A percentile compares a stretch with the other conserved stretches of the same genome.
These are phyloP conservation scores for Elysia crispata DNA, from an alignment of 2,888 invertebrate species.

Conservation along the genomic window DNA sequence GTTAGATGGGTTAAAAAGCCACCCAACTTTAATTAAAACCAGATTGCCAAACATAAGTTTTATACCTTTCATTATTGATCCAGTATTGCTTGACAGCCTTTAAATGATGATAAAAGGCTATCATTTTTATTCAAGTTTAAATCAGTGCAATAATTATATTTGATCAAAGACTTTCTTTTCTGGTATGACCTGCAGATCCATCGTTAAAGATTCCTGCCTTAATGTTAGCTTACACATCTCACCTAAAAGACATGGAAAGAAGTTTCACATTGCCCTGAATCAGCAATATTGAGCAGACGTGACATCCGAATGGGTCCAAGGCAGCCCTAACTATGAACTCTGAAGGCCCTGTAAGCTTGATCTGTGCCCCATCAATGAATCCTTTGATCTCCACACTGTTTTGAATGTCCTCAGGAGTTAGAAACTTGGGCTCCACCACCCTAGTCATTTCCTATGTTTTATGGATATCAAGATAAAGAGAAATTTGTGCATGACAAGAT, in stretches of 20 bases:
- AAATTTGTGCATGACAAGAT: too few relatives aligned
- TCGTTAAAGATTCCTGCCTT: background rate
- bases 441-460: constrained; percentile 17
- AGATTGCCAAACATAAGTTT: too few relatives aligned
- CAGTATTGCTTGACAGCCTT: too few relatives aligned
- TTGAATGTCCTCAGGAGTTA: background rate
- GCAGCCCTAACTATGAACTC: constrained; percentile 10
- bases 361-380: background rate
- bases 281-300: constrained; percentile 26
- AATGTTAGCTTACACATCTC: too few relatives aligned
- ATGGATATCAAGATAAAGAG: too few relatives aligned
- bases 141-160: too few relatives aligned
- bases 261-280: constrained; percentile 34
- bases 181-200: background rate
- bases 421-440: constrained; percentile 15
- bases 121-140: too few relatives aligned
- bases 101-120: too few relatives aligned
- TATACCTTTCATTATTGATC: too few relatives aligned
- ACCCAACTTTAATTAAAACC: too few relatives aligned
- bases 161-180: background rate
- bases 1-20: too few relatives aligned
- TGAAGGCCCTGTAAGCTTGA: constrained; percentile 36
- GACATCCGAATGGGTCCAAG: constrained; percentile 33
- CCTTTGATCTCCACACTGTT: constrained; percentile 31
- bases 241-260: constrained; percentile 28